Conservation (phyloP, 37 sponge, comb jelly and placozoan genomes). For the Bolinopsis microptera region DNA sequence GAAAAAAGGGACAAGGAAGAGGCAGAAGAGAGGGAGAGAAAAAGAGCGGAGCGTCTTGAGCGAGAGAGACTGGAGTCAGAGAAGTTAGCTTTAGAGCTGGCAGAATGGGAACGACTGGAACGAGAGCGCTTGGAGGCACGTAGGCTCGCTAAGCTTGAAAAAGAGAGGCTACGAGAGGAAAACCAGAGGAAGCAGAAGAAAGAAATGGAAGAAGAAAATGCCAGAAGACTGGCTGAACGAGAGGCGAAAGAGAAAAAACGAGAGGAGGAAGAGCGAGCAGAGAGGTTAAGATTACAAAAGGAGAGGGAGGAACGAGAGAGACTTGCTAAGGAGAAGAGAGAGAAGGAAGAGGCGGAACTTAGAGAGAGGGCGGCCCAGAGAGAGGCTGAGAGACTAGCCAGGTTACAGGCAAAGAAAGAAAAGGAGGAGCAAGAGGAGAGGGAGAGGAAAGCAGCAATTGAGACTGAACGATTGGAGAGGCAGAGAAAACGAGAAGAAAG, state of each 20-base stretch:
- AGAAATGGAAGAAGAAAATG: neutral
- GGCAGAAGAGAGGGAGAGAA: conserved; percentile 14
- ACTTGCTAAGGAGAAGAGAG: neutral
- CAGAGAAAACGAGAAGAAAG: neutral
- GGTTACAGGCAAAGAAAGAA: neutral
- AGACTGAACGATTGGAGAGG: neutral
- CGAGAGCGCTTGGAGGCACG: neutral
- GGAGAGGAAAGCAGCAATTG: neutral
- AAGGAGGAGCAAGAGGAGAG: conserved; percentile 15
- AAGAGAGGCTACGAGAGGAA: conserved; percentile 12
- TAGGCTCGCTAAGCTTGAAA: neutral
- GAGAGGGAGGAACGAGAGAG: conserved; percentile 26
- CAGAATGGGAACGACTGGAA: neutral
- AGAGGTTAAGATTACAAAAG: neutral
- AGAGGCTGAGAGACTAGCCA: conserved; percentile 17
- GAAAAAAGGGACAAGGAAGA: neutral
- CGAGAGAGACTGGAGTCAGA: conserved; percentile 16
- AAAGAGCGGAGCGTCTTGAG: neutral
- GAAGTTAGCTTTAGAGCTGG: neutral
- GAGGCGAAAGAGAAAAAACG: conserved; percentile 10
- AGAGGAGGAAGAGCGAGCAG: conserved; percentile 10
- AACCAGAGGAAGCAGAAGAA: neutral
- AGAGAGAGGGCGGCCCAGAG: neutral
- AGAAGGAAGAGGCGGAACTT: conserved; percentile 1
- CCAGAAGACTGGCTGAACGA: neutral